Base-by-base conservation (phyloP, 2,888 invertebrate species). In the Blomia tropicalis region DNA sequence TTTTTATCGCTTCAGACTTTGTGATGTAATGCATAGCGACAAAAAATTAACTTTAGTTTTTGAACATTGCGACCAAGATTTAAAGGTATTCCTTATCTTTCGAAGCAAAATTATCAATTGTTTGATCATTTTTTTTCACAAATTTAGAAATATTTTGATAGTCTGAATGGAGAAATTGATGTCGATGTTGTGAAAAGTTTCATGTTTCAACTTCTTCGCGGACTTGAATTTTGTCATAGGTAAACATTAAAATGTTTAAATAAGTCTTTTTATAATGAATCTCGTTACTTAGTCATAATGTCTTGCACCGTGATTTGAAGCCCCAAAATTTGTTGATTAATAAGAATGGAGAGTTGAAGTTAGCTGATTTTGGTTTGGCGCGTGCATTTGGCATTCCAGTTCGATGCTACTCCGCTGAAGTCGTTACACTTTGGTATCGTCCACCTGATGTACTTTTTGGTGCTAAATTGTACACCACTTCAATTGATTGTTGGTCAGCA, bases 381-480 rank as follows among this genome's bases (percentile, higher is more conserved):
- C 79, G 98, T 74, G 96, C 96, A 2, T 98, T 96, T 78, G 96
- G 98, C 62, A 96, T 98, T 71, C 98, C 98, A 53, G 96, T 98
- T 0, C 87, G 96, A 75, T 96, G 95, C 75, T 98, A 96, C 73
- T 95, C 95, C 0, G 95, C 96, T 1, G 98, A 99, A 78, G 96
- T 95, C 17, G 65, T 65, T 32, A 66, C 63, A 41, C 62, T 65
- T 43, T 65, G 63, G 62, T 66, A 95, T 75, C 81, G 98, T 64
- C 96, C 98, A 0, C 98, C 98, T 0, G 98, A 99, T 77, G 96
- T 99, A 0, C 78, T 98, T 14, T 98, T 96, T 75, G 98, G 98
- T 19, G 96, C 96, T 17, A 98, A 98, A 75, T 78, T 98, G 58
- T 98, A 98, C 73, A 93, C 95, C 23, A 96, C 96, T 0, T 93